A percentile compares a stretch with the other conserved stretches of the same genome.
Evolutionary conservation across 2,888 invertebrate genomes (phyloP).

Genomic region (Eubasilissa splendida): DNA sequence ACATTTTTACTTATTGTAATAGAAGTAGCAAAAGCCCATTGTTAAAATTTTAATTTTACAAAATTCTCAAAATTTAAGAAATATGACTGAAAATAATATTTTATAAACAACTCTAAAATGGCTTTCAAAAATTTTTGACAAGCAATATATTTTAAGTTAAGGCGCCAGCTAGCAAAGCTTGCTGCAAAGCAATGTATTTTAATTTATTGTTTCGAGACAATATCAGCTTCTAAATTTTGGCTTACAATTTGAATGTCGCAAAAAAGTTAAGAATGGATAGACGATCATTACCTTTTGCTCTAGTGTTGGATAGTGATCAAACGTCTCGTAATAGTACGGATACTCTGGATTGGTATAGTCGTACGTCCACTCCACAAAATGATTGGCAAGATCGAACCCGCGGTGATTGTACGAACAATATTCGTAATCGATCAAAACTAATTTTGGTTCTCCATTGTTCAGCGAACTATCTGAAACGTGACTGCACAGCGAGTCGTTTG

Average conservation of each 20-base stretch:
- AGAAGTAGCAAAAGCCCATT: too few species aligned
- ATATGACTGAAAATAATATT: too few species aligned
- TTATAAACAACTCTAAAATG: too few species aligned
- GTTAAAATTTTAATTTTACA: too few species aligned
- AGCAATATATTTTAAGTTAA: too few species aligned
- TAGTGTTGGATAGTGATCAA: constrained; percentile 80
- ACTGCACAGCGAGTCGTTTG: constrained; percentile 65
- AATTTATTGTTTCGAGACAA: too few species aligned
- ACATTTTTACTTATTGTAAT: too few species aligned
- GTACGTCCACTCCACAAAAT: constrained; percentile 93
- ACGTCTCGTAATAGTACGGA: constrained; percentile 83
- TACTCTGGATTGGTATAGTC: constrained; percentile 86
- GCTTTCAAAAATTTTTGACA: too few species aligned
- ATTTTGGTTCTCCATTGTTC: constrained; percentile 71
- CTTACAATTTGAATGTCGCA: background rate
- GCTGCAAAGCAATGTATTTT: too few species aligned
- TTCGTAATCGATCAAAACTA: constrained; percentile 93
- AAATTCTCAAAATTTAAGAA: too few species aligned
- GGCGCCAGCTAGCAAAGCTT: too few species aligned
- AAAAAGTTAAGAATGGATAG: constrained; percentile 42
- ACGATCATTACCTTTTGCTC: constrained; percentile 81
- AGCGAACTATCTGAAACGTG: constrained; percentile 64
- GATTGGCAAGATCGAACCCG: constrained; percentile 95
- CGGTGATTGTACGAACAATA: constrained; percentile 96
- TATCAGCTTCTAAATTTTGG: background rate